Evolutionary conservation across 2,888 invertebrate genomes (phyloP), one percentile per base, ranked within the genome.

Genomic region (Cataglyphis altisquamis): DNA sequence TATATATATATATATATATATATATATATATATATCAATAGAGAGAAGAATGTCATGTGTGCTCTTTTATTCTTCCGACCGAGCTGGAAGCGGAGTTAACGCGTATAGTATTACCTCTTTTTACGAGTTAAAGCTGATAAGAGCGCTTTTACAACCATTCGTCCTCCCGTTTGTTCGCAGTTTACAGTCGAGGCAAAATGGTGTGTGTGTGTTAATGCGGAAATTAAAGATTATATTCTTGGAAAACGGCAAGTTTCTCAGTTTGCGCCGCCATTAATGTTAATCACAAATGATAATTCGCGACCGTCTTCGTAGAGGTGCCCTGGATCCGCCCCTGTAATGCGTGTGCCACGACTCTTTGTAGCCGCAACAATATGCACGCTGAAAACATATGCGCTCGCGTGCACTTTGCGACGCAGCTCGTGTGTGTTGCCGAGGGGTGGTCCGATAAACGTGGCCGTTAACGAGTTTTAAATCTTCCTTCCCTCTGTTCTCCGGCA

Each of bases 401-500:
- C 85, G 83, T 87, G 89, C 84, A 73, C 57, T 52, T 72, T 55
- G 68, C 55, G 60, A 48, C 80, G 80, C 60, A 29, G 66, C 89
- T 64, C 72, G 84, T 81, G 57, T 67, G 39, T 63, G 15, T 18
- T 18, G 48, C 75, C 48, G 36, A 36, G 83, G 67, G 84, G 63
- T 85, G 84, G 80, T 83, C 81, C 90, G 91, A 92, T 91, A 91
- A 89, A 90, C 85, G 85, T 41, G 78, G 78, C 78, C 87, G 86
- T 90, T 89, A 91, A 87, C 89, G 90, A 87, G 83, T 89, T 89
- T 88, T 82, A 84, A 87, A 84, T 84, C 86, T 78, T 32, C 48
- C 66, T 52, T n/a, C 39, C 18, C 9, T 9, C 4, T 12, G 8
- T 41, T 10, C 48, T 63, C 18, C 39, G 41, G 3, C 39, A n/a